A percentile compares a stretch with the other conserved stretches of the same genome.
Evolutionary conservation across 2,888 invertebrate genomes (phyloP).

Genomic region (Eupithecia dodoneata): DNA sequence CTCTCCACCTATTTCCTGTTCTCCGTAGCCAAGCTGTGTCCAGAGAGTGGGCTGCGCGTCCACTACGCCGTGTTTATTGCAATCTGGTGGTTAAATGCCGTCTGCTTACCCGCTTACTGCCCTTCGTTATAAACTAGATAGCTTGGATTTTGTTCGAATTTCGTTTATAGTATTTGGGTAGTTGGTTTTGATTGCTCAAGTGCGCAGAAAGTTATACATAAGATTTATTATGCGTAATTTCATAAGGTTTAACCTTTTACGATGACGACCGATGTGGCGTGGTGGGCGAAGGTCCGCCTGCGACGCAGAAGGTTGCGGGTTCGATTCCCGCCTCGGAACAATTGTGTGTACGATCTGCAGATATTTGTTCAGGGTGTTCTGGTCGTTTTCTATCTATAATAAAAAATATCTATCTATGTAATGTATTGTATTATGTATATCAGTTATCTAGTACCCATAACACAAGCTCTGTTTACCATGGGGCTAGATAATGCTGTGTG

Average conservation of each 20-base stretch:
- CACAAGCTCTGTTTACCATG: too few species aligned
- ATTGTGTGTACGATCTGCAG: too few species aligned
- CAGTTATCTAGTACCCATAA: too few species aligned
- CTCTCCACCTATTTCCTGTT: conserved; percentile 57
- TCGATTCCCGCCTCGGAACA: too few species aligned
- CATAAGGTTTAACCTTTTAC: background rate
- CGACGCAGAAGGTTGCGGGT: too few species aligned
- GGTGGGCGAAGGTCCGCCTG: too few species aligned
- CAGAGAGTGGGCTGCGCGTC: conserved; percentile 68
- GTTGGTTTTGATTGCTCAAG: background rate
- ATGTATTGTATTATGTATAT: too few species aligned
- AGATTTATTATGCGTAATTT: background rate
- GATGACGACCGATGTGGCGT: too few species aligned
- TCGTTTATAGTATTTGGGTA: conserved; percentile 14
- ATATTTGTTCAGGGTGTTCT: too few species aligned
- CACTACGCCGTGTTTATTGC: conserved; percentile 80
- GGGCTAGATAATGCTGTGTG: too few species aligned
- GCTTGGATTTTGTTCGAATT: conserved; percentile 36
- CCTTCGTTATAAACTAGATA: conserved; percentile 59
- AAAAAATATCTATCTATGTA: too few species aligned
- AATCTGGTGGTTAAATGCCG: conserved; percentile 81
- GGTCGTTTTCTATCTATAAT: too few species aligned
- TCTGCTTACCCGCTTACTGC: conserved; percentile 73
- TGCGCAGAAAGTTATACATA: background rate
- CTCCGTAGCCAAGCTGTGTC: conserved; percentile 73